Evolutionary conservation across 2,888 invertebrate species (phyloP), one percentile per base, ranked within the genome.

Genomic region (Neria commutata): DNA sequence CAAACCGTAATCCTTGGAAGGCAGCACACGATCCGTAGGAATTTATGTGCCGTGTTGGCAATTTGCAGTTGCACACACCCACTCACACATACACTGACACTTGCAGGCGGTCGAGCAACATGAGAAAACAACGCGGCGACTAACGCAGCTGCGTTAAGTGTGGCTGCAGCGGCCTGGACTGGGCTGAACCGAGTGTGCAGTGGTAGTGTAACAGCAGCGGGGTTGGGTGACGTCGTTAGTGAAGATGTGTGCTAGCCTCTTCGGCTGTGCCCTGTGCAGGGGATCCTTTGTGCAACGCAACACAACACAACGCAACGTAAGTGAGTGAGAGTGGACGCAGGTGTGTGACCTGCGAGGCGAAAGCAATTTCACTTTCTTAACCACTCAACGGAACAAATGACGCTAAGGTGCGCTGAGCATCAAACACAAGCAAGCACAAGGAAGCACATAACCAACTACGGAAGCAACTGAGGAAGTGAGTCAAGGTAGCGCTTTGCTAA

Each of bases 31-130:
- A 61, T 65, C 60, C 76, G 74, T 68, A 68, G 71, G 74, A 78
- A 77, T 77, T 77, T 77, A 78, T 78, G 78, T 78, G 65, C 71
- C 77, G 69, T 76, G 71, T 66, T 68, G 54, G 48, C 55, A 60
- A 55, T 63, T 61, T 61, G 66, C 66, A 46, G 19, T 19, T 47
- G 5, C 17, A n/a, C 46, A 24, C 37, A 17, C 47, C 34, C 50
- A 58, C 58, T 58, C 52, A 34, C 54, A 47, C 10, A 54, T 37
- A 23, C 8, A 46, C 24, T 47, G 16, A 33, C 23, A 29, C 29
- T 19, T 14, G 14, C 6, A 1, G 2, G 16, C 6, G 16, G 47
- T 19, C n/a, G 5, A 17, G 4, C 25, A 24, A 2, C 17, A 24
- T 19, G 11, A 19, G 33, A 25, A 1, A 21, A 14, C 50, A 45